These are phyloP conservation scores for Cyanoderma ruficeps DNA, from an alignment of 2,113 vertebrate genomes.

Conservation along the genomic window DNA sequence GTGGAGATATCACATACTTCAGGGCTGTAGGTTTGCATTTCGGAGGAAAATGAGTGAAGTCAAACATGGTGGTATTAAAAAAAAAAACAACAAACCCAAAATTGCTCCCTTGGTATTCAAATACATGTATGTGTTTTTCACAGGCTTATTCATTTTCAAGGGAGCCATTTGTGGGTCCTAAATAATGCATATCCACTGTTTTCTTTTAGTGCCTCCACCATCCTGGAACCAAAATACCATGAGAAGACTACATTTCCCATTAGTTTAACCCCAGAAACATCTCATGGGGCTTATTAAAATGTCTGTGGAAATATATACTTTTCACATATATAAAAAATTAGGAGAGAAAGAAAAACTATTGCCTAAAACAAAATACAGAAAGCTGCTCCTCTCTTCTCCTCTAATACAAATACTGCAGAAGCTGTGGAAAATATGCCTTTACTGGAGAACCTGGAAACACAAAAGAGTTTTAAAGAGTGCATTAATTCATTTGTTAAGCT, in stretches of 20 bases:
- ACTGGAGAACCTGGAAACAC: not conserved
- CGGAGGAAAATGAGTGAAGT: not conserved
- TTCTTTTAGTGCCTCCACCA: slow-evolving; percentile 15
- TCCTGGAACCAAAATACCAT: slow-evolving; percentile 21
- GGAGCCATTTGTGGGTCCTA: slow-evolving; percentile 7
- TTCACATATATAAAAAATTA: not conserved
- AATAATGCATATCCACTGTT: slow-evolving; percentile 12
- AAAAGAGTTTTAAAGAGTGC: not conserved
- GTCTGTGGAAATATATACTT: slow-evolving; percentile 10
- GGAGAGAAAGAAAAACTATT: not conserved
- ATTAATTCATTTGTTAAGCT: not conserved
- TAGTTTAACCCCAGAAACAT: slow-evolving; percentile 18
- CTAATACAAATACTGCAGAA: not conserved
- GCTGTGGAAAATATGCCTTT: not conserved
- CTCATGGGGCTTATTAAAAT: slow-evolving; percentile 9
- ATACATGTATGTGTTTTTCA: not conserved
- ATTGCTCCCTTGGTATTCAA: not conserved
- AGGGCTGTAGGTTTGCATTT: not conserved
- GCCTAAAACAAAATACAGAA: not conserved
- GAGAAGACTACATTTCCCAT: slow-evolving; percentile 19
- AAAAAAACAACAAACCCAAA: not conserved
- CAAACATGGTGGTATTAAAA: not conserved
- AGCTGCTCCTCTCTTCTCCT: not conserved
- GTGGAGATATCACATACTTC: not conserved
- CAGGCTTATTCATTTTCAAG: not conserved